These are phyloP conservation scores for Percina caprodes DNA, from an alignment of 2,113 vertebrate genomes.

Conservation along the genomic window DNA sequence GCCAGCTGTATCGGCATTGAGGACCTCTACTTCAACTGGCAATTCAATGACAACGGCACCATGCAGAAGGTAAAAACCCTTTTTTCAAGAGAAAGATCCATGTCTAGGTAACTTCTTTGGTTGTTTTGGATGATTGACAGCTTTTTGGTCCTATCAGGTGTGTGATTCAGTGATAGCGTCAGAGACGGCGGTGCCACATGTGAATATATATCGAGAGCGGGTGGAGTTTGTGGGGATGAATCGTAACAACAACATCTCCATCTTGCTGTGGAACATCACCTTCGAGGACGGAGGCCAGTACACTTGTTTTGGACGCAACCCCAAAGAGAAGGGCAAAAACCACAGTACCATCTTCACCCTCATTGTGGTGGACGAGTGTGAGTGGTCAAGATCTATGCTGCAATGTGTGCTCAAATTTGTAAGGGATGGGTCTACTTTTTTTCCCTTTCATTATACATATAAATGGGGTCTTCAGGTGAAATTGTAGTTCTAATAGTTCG, in stretches of 20 bases:
- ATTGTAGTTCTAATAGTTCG: background rate
- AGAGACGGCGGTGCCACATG: constrained; percentile 56
- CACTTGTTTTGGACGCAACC: constrained; percentile 92
- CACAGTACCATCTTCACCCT: constrained; percentile 90
- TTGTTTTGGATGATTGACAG: constrained; percentile 18
- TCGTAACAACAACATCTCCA: constrained; percentile 88
- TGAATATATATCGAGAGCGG: constrained; percentile 72
- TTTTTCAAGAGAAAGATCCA: background rate
- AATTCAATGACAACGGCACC: constrained; percentile 82
- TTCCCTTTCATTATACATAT: background rate
- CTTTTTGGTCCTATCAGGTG: constrained; percentile 77
- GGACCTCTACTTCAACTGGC: constrained; percentile 91
- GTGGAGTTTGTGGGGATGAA: constrained; percentile 87
- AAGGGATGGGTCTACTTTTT: background rate
- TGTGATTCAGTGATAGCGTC: constrained; percentile 80
- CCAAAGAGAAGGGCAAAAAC: constrained; percentile 86
- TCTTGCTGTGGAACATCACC: constrained; percentile 89
- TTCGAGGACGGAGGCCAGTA: constrained; percentile 92
- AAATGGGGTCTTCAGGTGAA: background rate
- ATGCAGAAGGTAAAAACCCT: constrained; percentile 71
- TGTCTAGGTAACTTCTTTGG: background rate
- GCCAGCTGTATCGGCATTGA: constrained; percentile 91
- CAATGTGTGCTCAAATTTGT: background rate
- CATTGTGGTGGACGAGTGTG: constrained; percentile 90
- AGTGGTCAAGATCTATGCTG: constrained; percentile 62